phyloP scores from a whole-genome alignment of 2,797 vertebrate genomes.

The Synanceia verrucosa region DNA sequence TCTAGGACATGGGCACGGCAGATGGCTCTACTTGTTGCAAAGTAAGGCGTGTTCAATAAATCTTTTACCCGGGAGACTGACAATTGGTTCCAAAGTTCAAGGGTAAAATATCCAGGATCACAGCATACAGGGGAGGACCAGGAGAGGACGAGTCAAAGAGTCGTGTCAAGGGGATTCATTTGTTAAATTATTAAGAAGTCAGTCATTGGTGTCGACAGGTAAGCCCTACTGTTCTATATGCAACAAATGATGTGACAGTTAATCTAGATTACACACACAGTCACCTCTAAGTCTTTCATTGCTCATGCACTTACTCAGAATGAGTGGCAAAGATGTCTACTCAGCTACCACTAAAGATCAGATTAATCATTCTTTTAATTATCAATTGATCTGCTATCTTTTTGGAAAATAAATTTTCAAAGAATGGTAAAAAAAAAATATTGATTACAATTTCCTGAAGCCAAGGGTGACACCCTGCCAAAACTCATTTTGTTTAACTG shows the following conservation, averaged over 20 bases:
- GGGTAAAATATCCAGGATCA: constrained; percentile 68
- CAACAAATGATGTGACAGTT: background rate
- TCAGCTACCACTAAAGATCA: background rate
- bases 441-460: background rate
- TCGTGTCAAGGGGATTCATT: constrained; percentile 52
- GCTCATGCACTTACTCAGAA: background rate
- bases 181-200: constrained; percentile 36
- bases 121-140: constrained; percentile 33
- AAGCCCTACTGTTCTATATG: constrained; percentile 44
- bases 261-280: background rate
- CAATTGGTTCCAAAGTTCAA: constrained; percentile 86
- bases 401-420: background rate
- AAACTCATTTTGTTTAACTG: background rate
- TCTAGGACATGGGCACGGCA: constrained; percentile 29
- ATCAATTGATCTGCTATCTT: background rate
- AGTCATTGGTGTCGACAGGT: constrained; percentile 58
- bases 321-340: background rate
- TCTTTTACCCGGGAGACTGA: constrained; percentile 81
- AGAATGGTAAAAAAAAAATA: background rate
- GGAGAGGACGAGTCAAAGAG: constrained; percentile 41
- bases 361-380: background rate
- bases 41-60: constrained; percentile 81
- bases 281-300: background rate
- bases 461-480: background rate
- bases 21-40: constrained; percentile 41